phyloP scores from a whole-genome alignment of 2,113 vertebrate species.

The Gavialis gangeticus region DNA sequence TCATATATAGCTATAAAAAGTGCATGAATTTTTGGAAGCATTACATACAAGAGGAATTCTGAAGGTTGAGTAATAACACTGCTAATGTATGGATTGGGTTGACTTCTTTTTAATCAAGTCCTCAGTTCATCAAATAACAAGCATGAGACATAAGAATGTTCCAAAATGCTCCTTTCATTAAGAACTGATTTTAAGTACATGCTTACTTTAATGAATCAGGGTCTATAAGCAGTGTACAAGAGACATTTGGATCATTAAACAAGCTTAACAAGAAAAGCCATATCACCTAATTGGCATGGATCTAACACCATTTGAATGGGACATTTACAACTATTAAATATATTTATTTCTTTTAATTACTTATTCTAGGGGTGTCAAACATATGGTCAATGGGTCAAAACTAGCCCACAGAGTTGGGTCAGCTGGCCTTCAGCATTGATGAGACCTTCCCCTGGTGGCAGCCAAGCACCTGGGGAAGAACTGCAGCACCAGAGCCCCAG shows the following conservation, averaged over 20 bases:
- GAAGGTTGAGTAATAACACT: background rate
- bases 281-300: background rate
- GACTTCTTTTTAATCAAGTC: background rate
- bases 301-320: background rate
- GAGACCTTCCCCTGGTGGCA: no score
- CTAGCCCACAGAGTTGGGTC: no score
- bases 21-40: background rate
- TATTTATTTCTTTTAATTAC: background rate
- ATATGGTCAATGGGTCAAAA: no score
- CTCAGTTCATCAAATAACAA: background rate
- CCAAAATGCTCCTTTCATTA: background rate
- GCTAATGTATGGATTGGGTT: background rate
- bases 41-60: background rate
- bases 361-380: background rate
- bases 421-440: no score
- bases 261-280: background rate
- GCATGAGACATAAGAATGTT: background rate
- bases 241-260: background rate
- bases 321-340: background rate
- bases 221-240: background rate
- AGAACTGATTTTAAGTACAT: background rate
- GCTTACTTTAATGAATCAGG: background rate
- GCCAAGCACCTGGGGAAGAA: no score
- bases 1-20: background rate
- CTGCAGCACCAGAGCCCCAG: no score